Base-by-base conservation (phyloP, 2,797 vertebrate genomes). In the Mus minutoides region DNA sequence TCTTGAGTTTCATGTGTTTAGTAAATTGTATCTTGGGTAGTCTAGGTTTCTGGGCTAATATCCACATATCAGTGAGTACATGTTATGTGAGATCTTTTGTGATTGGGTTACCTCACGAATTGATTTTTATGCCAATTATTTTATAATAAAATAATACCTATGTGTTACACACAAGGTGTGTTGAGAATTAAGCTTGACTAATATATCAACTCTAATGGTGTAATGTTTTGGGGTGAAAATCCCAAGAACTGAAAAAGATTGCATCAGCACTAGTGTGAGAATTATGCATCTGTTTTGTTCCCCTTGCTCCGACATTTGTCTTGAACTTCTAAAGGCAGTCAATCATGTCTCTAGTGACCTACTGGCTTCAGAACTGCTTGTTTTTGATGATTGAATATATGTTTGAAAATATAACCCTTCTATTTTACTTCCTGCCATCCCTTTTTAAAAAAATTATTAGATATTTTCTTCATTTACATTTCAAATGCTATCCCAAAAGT, bases 81-180 rank as follows among this genome's bases (percentile, higher is more conserved):
- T n/a, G n/a, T n/a, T n/a, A n/a, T n/a, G n/a, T n/a, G n/a, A n/a
- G n/a, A n/a, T n/a, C n/a, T n/a, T n/a, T n/a, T n/a, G n/a, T n/a
- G n/a, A n/a, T n/a, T n/a, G n/a, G n/a, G n/a, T n/a, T n/a, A n/a
- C n/a, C n/a, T n/a, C n/a, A n/a, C n/a, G n/a, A 21, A 78, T n/a
- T 89, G 78, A 82, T 24, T 73, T 92, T 90, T 89, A 56, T 64
- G 4, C 58, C 77, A 96, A 93, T 87, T 87, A 64, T 31, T 90
- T 85, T 88, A 87, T 43, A 71, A 60, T 80, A 29, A 90, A 84
- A 93, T 14, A 88, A 71, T 43, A 29, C 2, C 71, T 75, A 0
- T 88, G 21, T 71, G 67, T 76, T 69, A 78, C 5, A 89, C 37
- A 90, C 64, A 17, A 37, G 85, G 40, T 40, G 10, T 92, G 26